These are phyloP conservation scores for Caenorhabditis sp. DNA, from an alignment of 2,888 invertebrate genomes.

Conservation along the genomic window DNA sequence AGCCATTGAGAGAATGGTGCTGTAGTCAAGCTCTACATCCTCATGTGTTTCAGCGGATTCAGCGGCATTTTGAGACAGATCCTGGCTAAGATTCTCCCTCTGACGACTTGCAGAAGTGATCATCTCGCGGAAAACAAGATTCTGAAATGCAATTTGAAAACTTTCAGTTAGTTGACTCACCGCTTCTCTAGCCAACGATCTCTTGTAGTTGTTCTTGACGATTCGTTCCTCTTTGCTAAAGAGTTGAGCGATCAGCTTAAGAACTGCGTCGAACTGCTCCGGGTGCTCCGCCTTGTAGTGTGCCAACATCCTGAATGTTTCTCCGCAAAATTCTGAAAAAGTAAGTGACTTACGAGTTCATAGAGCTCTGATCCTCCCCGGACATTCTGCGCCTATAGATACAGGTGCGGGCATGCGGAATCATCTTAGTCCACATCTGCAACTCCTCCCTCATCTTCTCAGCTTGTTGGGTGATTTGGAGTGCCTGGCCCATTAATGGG, in stretches of 20 bases:
- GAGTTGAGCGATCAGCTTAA: neutral
- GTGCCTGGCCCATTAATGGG: neutral
- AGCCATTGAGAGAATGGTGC: too few species aligned
- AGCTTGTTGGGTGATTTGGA: too few species aligned
- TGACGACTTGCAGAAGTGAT: too few species aligned
- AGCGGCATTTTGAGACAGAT: too few species aligned
- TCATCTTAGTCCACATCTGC: neutral
- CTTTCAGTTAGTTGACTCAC: neutral
- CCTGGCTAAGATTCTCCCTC: too few species aligned
- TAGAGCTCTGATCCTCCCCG: neutral
- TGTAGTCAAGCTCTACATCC: too few species aligned
- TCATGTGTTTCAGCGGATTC: too few species aligned
- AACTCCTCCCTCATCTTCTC: neutral
- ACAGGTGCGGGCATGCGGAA: neutral
- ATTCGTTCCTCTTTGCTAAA: slow-evolving; percentile 6
- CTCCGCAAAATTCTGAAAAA: slow-evolving; percentile 42
- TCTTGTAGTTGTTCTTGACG: neutral
- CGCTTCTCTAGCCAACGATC: neutral
- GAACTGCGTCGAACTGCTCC: neutral
- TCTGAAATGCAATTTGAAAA: neutral
- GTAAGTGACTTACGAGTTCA: neutral
- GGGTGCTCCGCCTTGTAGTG: slow-evolving; percentile 3
- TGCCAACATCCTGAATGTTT: neutral
- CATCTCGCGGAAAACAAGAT: too few species aligned
- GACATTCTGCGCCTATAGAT: neutral